Conservation (phyloP, 2,797 vertebrate species). For the Tolypeutes matacus region DNA sequence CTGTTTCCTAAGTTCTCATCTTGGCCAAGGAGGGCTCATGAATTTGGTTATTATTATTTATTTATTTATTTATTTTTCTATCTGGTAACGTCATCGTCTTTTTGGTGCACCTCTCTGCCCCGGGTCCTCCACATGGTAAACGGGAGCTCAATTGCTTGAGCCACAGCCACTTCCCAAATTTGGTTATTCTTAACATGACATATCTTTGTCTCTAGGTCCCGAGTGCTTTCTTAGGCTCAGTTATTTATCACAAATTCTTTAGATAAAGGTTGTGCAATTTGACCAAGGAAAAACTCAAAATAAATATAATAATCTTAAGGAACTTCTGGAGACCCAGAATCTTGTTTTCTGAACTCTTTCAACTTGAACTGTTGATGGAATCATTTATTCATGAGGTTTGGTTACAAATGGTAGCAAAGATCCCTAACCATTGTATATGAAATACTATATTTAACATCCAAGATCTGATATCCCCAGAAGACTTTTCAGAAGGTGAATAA, state of each 20-base stretch:
- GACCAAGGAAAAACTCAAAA: constrained; percentile 48
- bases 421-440: not conserved
- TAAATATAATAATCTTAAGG: constrained; percentile 41
- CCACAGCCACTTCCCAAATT: not conserved
- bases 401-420: constrained; percentile 3
- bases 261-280: constrained; percentile 8
- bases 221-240: not conserved
- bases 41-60: not conserved
- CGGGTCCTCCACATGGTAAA: too few relatives aligned
- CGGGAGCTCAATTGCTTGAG: too few relatives aligned
- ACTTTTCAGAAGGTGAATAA: constrained; percentile 57
- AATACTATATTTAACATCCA: not conserved
- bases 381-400: constrained; percentile 29
- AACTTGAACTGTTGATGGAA: not conserved
- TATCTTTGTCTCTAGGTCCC: constrained; percentile 11
- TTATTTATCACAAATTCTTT: constrained; percentile 34
- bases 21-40: not conserved
- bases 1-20: constrained; percentile 52
- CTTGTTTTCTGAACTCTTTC: constrained; percentile 24
- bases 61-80: too few relatives aligned
- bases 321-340: constrained; percentile 13
- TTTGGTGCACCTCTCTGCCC: too few relatives aligned
- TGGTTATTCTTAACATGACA: not conserved
- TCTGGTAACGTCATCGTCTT: too few relatives aligned
- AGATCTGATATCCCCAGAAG: not conserved